A percentile compares a stretch with the other conserved stretches of the same genome.
phyloP scores from a whole-genome alignment of 2,113 vertebrate genomes.

The Hipposideros armiger region DNA sequence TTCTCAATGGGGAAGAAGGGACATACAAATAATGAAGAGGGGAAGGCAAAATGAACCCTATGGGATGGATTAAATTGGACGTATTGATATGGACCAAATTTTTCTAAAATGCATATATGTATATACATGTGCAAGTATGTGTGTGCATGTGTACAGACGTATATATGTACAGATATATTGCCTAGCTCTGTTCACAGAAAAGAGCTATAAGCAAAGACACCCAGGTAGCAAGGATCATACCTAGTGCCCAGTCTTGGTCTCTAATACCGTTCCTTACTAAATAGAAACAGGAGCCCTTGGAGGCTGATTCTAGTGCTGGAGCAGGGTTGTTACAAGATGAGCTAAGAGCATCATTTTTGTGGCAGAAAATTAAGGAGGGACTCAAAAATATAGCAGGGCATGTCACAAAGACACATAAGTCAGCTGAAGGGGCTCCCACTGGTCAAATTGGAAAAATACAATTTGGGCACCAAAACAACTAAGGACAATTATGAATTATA shows the following conservation, averaged over 20 bases:
- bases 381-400: background rate
- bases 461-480: background rate
- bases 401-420: background rate
- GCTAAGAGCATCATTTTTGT: background rate
- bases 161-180: background rate
- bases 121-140: background rate
- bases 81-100: background rate
- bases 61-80: background rate
- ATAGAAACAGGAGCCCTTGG: background rate
- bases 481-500: background rate
- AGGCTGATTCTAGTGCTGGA: background rate
- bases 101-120: background rate
- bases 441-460: background rate
- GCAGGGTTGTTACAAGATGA: background rate
- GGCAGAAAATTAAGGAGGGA: conserved; percentile 15
- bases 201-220: background rate
- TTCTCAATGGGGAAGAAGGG: background rate
- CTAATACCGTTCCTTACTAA: background rate
- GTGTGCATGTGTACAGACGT: background rate
- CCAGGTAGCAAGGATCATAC: background rate
- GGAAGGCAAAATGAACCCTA: background rate
- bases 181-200: background rate
- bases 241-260: background rate
- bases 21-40: background rate
- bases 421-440: background rate